These are phyloP conservation scores for Coenonympha arcania DNA, from an alignment of 2,888 invertebrate genomes.

Conservation along the genomic window DNA sequence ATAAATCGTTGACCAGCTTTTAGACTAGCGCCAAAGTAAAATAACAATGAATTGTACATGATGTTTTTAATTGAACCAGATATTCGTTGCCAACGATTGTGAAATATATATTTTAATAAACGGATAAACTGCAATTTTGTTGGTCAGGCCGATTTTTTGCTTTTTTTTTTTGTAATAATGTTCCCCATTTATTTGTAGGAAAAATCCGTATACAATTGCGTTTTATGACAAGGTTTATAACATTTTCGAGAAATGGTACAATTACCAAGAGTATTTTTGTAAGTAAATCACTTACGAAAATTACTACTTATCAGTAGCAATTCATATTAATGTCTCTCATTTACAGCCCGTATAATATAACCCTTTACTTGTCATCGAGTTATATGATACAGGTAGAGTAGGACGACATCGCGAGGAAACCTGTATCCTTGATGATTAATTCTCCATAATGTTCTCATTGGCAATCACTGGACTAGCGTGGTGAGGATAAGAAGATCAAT, in stretches of 20 bases:
- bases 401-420: too few species aligned
- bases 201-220: constrained; percentile 1
- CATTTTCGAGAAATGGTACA: too few species aligned
- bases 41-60: constrained; percentile 22
- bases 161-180: constrained; percentile 8
- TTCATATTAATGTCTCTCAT: too few species aligned
- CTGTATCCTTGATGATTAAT: too few species aligned
- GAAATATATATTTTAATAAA: constrained; percentile 32
- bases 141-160: constrained; percentile 12
- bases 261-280: constrained; percentile 13
- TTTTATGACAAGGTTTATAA: constrained; percentile 12
- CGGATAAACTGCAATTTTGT: constrained; percentile 23
- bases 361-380: too few species aligned
- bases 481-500: too few species aligned
- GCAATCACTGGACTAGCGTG: too few species aligned
- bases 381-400: too few species aligned
- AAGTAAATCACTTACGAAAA: too few species aligned
- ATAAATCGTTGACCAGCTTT: neutral
- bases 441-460: too few species aligned
- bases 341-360: constrained; percentile 1
- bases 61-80: constrained; percentile 30
- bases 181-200: constrained; percentile 6
- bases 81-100: constrained; percentile 24
- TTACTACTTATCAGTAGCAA: too few species aligned
- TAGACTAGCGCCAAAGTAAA: constrained; percentile 16